Evolutionary conservation across 2,113 vertebrate genomes (phyloP).

Genomic region (Mesocricetus auratus): DNA sequence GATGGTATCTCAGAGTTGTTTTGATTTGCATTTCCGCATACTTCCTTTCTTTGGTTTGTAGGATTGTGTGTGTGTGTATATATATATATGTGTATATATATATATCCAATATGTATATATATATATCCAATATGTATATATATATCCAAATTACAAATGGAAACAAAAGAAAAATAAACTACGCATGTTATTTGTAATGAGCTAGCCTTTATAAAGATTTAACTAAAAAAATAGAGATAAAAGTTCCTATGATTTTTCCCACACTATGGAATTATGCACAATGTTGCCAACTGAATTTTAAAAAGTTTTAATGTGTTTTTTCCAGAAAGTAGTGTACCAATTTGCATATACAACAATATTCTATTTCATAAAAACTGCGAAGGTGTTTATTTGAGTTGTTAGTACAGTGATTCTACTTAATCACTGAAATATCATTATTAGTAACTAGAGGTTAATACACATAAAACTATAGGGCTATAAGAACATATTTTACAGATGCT

Average conservation of each 20-base stretch:
- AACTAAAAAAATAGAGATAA: neutral
- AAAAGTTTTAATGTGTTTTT: neutral
- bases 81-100: too few relatives aligned
- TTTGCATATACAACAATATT: neutral
- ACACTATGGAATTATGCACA: neutral
- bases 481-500: neutral
- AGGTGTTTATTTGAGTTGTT: neutral
- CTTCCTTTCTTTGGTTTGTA: neutral
- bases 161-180: neutral
- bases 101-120: too few relatives aligned
- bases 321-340: neutral
- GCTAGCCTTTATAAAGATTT: neutral
- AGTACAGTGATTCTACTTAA: neutral
- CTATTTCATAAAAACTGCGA: neutral
- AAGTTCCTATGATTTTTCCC: neutral
- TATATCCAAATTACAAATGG: neutral
- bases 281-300: neutral
- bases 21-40: too few relatives aligned
- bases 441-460: neutral
- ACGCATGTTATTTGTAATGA: neutral
- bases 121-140: too few relatives aligned
- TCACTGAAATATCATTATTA: neutral
- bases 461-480: neutral
- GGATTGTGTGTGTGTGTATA: neutral
- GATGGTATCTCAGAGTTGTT: too few relatives aligned